These are phyloP conservation scores for Umimayanthus chanpuru DNA, from an alignment of 92 coral and sea anemone genomes.

Conservation along the genomic window DNA sequence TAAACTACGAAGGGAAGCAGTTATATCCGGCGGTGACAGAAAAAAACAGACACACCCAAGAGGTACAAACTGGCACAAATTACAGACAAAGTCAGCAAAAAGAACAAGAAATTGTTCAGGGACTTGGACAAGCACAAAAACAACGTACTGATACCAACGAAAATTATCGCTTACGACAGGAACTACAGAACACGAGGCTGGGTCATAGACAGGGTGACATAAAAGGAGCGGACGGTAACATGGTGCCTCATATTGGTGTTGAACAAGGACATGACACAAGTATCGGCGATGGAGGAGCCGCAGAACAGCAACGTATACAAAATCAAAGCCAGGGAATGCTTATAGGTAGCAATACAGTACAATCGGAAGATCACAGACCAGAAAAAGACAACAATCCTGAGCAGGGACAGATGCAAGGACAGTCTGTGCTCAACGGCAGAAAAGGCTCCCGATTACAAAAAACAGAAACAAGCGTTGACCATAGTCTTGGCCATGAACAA, in stretches of 20 bases:
- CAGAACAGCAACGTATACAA: not conserved
- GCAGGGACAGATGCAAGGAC: not conserved
- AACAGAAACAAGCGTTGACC: not conserved
- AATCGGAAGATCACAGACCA: not conserved
- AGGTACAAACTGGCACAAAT: not conserved
- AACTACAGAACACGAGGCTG: not conserved
- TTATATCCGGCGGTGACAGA: not conserved
- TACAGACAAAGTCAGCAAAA: not conserved
- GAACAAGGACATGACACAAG: not conserved
- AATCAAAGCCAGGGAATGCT: not conserved
- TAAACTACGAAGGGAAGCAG: not conserved
- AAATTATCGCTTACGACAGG: not conserved
- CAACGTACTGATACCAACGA: not conserved
- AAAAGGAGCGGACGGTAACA: not conserved
- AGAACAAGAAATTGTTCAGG: not conserved
- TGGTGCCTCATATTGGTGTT: not conserved
- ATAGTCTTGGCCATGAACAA: not conserved
- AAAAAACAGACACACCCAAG: not conserved
- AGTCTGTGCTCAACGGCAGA: not conserved
- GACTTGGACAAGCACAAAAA: not conserved
- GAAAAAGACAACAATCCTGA: not conserved
- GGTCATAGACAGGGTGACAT: not conserved
- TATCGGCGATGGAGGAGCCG: not conserved
- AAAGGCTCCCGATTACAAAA: not conserved
- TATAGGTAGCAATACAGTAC: not conserved